Evolutionary conservation across 2,113 vertebrate genomes (phyloP).

Genomic region (Dipodomys spectabilis): DNA sequence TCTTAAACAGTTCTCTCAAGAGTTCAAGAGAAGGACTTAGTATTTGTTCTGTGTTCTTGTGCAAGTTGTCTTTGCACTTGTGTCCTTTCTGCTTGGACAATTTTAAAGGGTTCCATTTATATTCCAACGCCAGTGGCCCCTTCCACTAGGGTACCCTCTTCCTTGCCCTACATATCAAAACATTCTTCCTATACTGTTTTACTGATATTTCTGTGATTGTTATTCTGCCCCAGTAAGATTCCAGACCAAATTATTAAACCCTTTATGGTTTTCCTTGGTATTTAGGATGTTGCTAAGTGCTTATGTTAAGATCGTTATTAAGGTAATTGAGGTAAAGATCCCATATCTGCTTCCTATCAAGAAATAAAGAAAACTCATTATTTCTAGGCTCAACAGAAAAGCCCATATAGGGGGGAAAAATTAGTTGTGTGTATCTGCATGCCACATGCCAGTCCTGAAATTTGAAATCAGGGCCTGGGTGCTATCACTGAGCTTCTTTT

Average conservation of each 20-base stretch:
- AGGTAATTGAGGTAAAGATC: neutral
- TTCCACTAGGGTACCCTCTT: too few relatives aligned
- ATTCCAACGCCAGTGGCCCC: neutral
- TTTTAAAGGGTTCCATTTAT: neutral
- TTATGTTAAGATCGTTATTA: neutral
- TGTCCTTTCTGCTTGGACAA: neutral
- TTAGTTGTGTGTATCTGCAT: neutral
- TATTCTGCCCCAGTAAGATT: neutral
- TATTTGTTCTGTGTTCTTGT: neutral
- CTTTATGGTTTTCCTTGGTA: neutral
- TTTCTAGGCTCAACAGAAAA: slow-evolving; percentile 24
- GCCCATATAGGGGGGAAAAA: neutral
- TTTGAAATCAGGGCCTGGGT: too few relatives aligned
- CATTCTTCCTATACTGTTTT: neutral
- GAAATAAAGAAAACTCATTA: neutral
- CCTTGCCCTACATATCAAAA: neutral
- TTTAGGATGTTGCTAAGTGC: neutral
- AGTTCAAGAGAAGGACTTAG: neutral
- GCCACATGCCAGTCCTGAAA: too few relatives aligned
- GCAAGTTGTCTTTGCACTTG: neutral
- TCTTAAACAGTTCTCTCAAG: neutral
- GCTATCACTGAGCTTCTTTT: too few relatives aligned
- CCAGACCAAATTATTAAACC: neutral
- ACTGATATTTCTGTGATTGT: neutral
- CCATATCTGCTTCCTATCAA: neutral